These are phyloP conservation scores for Pterocles gutturalis DNA, from an alignment of 2,113 vertebrate genomes.

Conservation along the genomic window DNA sequence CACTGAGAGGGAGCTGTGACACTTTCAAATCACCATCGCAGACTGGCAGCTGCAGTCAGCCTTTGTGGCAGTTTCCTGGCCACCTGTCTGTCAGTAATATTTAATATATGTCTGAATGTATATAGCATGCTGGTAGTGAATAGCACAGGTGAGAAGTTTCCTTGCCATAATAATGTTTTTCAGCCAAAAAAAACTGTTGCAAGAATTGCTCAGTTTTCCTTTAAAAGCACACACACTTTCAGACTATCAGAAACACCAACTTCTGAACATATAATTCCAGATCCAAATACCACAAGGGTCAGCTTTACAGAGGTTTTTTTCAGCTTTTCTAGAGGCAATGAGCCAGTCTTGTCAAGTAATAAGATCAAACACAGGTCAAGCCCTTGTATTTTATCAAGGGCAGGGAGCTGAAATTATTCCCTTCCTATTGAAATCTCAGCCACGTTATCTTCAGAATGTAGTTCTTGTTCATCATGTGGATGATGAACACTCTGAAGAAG, in stretches of 20 bases:
- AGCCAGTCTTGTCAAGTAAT: neutral
- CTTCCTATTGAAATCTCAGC: neutral
- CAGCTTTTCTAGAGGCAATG: neutral
- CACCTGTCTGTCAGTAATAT: neutral
- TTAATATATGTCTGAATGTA: neutral
- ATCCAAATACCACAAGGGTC: neutral
- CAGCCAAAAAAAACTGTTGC: neutral
- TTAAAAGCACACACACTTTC: neutral
- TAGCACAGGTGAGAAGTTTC: neutral
- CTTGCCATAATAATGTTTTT: neutral
- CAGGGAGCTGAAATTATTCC: neutral
- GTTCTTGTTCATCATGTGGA: neutral
- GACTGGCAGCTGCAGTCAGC: neutral
- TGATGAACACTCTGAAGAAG: neutral
- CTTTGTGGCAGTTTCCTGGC: neutral
- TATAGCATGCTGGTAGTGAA: neutral
- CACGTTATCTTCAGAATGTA: neutral
- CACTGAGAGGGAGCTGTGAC: neutral
- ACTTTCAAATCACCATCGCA: neutral
- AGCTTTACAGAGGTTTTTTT: neutral
- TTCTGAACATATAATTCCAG: neutral
- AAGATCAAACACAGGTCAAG: neutral
- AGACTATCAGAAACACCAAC: neutral
- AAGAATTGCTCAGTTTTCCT: neutral
- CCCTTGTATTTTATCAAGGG: neutral